A percentile compares a stretch with the other conserved stretches of the same genome.
Evolutionary conservation across 2,797 vertebrate species (phyloP).

Genomic region (Sebastes kiyomatsui): DNA sequence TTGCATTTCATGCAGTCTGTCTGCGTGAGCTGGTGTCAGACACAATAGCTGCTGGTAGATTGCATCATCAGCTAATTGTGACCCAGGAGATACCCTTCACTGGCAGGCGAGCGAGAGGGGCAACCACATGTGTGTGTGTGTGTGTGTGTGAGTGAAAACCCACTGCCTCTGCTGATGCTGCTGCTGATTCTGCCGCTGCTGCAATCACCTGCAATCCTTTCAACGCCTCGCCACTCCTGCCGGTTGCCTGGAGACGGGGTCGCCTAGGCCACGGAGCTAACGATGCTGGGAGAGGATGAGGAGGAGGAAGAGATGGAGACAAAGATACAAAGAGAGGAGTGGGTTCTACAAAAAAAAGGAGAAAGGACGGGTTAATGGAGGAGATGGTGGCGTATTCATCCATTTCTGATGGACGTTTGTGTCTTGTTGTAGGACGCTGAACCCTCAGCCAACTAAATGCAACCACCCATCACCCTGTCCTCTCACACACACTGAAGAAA

Average conservation of each 20-base stretch:
- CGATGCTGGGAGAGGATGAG: constrained; percentile 58
- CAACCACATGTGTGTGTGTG: constrained; percentile 19
- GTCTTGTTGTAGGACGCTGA: neutral
- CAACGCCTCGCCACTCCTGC: constrained; percentile 59
- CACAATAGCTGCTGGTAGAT: constrained; percentile 75
- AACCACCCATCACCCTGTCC: neutral
- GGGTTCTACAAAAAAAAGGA: neutral
- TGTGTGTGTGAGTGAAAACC: constrained; percentile 41
- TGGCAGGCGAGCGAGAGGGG: constrained; percentile 47
- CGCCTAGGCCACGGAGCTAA: constrained; percentile 66
- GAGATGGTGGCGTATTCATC: neutral
- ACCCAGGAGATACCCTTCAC: constrained; percentile 76
- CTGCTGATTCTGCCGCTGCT: constrained; percentile 74
- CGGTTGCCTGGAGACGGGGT: constrained; percentile 81
- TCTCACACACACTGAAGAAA: neutral
- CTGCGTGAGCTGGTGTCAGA: constrained; percentile 54
- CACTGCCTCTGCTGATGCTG: constrained; percentile 51
- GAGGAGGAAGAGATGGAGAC: constrained; percentile 42
- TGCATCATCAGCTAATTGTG: constrained; percentile 87
- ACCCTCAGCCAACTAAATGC: neutral
- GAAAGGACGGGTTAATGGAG: neutral
- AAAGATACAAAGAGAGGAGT: constrained; percentile 18
- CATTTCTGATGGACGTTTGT: neutral
- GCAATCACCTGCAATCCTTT: constrained; percentile 87
- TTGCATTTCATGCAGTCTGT: constrained; percentile 14